Base-by-base conservation (phyloP, 2,113 vertebrate genomes). In the Campylomormyrus tamandua region DNA sequence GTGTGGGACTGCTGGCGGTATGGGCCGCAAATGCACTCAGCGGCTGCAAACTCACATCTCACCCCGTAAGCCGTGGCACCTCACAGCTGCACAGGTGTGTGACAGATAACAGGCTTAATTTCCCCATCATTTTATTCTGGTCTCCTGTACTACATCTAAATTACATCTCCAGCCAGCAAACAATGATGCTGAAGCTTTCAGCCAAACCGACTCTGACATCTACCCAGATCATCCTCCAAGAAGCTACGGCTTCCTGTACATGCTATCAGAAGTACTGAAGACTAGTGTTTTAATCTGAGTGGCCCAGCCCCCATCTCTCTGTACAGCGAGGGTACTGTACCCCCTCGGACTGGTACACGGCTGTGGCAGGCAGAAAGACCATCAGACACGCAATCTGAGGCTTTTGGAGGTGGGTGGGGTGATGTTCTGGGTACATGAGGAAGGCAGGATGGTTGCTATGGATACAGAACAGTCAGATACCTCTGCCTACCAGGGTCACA, bases 321-420 rank as follows among this genome's bases (percentile, higher is more conserved):
- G 42, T 53, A 56, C 83, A 5, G n/a, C 5, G n/a, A 4, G 53
- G 66, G 31, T 42, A 19, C 27, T 27, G 31, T 42, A 19, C 27
- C 62, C 53, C 8, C 53, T 10, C 31, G 31, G 31, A 8, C 46
- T 46, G 53, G 93, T 92, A 93, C 87, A 85, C 45, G 90, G 91
- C 92, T 92, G 92, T 90, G 94, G 92, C 92, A 92, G 92, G 91
- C 90, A 92, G 94, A 93, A 89, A 94, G 92, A 88, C 88, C 52
- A 48, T 92, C 89, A 94, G 94, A 94, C 93, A 95, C 93, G 93
- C 94, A 93, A 94, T 93, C 94, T 91, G 91, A 91, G 70, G 53
- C 39, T 53, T 52, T 50, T 56, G n/a, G 35, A 50, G 31, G 21
- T 35, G n/a, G n/a, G 24, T 19, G 74, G 77, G 24, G 13, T 3